Percentiles rank a stretch among this genome's conserved stretches.
phyloP scores from a whole-genome alignment of 1,140 invertebrate species.

The Dolichoris vasculosae region DNA sequence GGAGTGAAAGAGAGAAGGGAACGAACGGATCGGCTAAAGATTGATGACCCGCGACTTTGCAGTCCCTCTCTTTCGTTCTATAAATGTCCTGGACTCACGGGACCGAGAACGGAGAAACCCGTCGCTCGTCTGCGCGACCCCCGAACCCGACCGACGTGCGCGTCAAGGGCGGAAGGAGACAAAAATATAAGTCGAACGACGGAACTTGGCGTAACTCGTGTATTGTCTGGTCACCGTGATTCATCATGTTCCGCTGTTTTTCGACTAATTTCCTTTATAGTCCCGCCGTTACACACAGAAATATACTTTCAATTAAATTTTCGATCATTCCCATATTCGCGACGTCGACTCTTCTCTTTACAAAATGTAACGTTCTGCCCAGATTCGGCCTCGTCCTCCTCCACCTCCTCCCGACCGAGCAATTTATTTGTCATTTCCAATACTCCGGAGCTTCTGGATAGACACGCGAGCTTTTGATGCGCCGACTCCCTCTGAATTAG shows the following conservation, averaged over 20 bases:
- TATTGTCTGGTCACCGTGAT: constrained; percentile 9
- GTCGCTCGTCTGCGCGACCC: background rate
- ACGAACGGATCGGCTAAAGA: constrained; percentile 38
- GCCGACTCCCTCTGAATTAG: too few relatives aligned
- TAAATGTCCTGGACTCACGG: constrained; percentile 24
- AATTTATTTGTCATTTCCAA: too few relatives aligned
- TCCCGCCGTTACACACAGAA: too few relatives aligned
- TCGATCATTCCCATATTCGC: background rate
- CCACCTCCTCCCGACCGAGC: too few relatives aligned
- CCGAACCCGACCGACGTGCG: background rate
- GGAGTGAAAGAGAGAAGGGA: background rate
- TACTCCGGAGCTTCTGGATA: too few relatives aligned
- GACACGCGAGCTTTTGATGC: too few relatives aligned
- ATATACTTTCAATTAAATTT: constrained; percentile 16
- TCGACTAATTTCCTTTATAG: background rate
- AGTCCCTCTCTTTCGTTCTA: constrained; percentile 16
- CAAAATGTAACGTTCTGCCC: background rate
- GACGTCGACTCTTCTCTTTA: background rate
- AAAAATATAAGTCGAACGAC: constrained; percentile 22
- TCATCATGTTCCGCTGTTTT: background rate
- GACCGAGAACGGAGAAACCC: background rate
- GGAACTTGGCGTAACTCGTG: background rate
- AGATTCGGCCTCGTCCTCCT: background rate
- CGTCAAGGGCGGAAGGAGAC: background rate
- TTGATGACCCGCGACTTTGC: constrained; percentile 46